Conservation (phyloP, 92 coral and sea anemone genomes). For the Meandrina meandrites region DNA sequence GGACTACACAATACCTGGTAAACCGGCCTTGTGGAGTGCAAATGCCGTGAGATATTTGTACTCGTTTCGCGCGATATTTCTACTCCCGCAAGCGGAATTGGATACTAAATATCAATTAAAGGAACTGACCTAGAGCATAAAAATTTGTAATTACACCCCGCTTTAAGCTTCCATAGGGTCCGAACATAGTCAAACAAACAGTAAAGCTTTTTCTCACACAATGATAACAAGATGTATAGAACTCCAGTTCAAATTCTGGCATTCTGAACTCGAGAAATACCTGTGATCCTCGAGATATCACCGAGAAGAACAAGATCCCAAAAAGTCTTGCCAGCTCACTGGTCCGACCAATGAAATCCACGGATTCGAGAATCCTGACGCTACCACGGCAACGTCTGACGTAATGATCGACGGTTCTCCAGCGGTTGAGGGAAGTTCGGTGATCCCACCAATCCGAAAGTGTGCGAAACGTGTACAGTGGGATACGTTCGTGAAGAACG, state of each 20-base stretch:
- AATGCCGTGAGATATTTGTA: too few relatives aligned
- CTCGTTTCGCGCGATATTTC: too few relatives aligned
- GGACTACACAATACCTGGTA: too few relatives aligned
- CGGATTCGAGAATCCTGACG: constrained; percentile 76
- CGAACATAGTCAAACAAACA: neutral
- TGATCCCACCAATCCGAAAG: constrained; percentile 99
- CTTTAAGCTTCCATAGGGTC: too few relatives aligned
- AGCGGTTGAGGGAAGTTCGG: constrained; percentile 77
- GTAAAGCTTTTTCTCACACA: neutral
- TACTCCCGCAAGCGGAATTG: too few relatives aligned
- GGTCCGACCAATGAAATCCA: constrained; percentile 92
- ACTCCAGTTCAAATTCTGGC: neutral
- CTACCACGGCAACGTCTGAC: constrained; percentile 92
- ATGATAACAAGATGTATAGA: neutral
- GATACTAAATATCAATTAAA: too few relatives aligned
- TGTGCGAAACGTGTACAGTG: constrained; percentile 87
- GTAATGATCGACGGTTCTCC: constrained; percentile 97
- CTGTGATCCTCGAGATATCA: constrained; percentile 98
- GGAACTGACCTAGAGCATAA: too few relatives aligned
- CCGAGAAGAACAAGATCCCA: constrained; percentile 95
- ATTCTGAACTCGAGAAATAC: constrained; percentile 31
- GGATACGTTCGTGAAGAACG: constrained; percentile 93
- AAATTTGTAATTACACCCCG: too few relatives aligned
- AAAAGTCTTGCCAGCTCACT: constrained; percentile 98
- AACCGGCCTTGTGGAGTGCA: too few relatives aligned